Conservation (phyloP, 2,888 invertebrate species). For the Yponomeuta evonymella region DNA sequence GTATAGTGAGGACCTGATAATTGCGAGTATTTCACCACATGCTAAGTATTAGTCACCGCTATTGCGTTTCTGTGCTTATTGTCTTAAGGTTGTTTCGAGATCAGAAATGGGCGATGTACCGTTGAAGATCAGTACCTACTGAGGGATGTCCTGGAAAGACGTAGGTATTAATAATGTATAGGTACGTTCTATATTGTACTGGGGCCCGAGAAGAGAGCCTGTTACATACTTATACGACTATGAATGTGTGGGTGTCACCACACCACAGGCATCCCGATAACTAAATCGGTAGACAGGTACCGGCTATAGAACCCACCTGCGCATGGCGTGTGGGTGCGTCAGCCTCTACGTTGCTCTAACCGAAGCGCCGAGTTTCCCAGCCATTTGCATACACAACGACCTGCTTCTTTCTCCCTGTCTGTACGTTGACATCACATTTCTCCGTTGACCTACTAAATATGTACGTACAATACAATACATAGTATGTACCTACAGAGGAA, state of each 20-base stretch:
- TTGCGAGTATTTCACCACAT: no score
- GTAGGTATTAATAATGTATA: no score
- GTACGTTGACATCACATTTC: neutral
- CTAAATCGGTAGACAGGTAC: neutral
- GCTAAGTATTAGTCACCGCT: no score
- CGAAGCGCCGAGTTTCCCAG: neutral
- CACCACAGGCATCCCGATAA: neutral
- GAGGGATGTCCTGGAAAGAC: no score
- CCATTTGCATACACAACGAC: constrained; percentile 14
- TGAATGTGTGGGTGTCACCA: no score
- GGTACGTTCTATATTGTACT: no score
- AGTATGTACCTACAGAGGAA: neutral
- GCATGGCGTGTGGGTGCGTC: neutral
- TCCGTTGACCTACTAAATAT: constrained; percentile 4
- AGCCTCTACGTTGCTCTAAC: no score
- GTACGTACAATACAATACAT: neutral
- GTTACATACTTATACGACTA: no score
- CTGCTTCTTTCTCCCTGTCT: neutral
- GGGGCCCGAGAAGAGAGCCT: no score
- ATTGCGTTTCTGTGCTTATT: neutral
- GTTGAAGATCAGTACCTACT: no score
- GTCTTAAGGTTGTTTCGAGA: neutral
- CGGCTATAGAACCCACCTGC: neutral
- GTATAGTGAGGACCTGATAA: no score
- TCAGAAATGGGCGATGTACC: no score